Percentiles rank a stretch among this genome's conserved stretches.
Conservation (phyloP, 2,888 invertebrate genomes). For the Priocnemis perturbator region DNA sequence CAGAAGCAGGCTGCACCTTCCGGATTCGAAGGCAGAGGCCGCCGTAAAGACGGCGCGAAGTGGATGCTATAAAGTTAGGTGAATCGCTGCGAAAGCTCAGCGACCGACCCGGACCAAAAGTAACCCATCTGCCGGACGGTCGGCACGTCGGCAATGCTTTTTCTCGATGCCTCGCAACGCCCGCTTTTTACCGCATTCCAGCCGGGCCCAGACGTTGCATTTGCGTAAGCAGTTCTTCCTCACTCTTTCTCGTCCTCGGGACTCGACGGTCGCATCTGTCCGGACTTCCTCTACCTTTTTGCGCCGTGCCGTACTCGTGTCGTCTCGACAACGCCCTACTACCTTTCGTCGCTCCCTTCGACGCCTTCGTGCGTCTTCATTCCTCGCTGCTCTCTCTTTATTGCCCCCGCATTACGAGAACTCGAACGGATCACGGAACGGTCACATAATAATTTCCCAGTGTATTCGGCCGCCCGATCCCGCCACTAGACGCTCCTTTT, state of each 20-base stretch:
- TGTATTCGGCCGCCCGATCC: slow-evolving; percentile 48
- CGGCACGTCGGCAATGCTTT: slow-evolving; percentile 54
- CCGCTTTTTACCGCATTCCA: slow-evolving; percentile 69
- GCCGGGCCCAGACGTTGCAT: slow-evolving; percentile 60
- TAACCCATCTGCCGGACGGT: slow-evolving; percentile 62
- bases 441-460: slow-evolving; percentile 43
- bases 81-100: too few species aligned
- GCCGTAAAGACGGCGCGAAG: too few species aligned
- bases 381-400: neutral
- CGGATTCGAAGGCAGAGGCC: too few species aligned
- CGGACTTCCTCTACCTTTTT: slow-evolving; percentile 52
- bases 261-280: slow-evolving; percentile 54
- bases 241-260: slow-evolving; percentile 25
- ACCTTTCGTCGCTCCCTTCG: slow-evolving; percentile 27
- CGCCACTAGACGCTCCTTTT: slow-evolving; percentile 42
- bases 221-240: slow-evolving; percentile 68
- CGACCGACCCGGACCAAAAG: slow-evolving; percentile 46
- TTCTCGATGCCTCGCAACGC: slow-evolving; percentile 53
- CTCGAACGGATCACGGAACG: slow-evolving; percentile 14
- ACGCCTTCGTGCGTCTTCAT: neutral
- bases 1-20: too few species aligned
- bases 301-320: slow-evolving; percentile 28
- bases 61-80: too few species aligned
- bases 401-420: neutral
- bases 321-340: slow-evolving; percentile 25